Base-by-base conservation (phyloP, 2,888 invertebrate genomes). In the Apamea anceps region DNA sequence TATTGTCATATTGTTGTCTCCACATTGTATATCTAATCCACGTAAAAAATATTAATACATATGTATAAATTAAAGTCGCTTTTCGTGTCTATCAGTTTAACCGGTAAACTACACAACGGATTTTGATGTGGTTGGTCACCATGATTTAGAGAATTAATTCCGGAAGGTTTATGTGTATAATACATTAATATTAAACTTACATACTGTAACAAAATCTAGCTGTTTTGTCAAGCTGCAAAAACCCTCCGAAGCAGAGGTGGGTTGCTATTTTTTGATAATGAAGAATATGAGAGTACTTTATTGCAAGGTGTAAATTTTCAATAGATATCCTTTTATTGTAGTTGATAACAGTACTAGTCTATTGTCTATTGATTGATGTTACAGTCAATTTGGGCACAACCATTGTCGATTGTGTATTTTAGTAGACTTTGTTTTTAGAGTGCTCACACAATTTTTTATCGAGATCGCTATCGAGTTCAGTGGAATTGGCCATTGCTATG, bases 401-500 rank as follows among this genome's bases (percentile, higher is more conserved):
- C n/a, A 80, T 66, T 73, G 48, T 8, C 66, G 48, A 42, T 57
- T 28, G 63, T 28, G 25, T 72, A 48, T 45, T 79, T 79, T 25
- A 72, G 15, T 13, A 12, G 57, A 37, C 37, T 80, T 72, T 80
- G 32, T 51, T 60, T 72, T 75, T n/a, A 60, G 18, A 81, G 60
- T 42, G 73, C 80, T 68, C 28, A 28, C 48, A 66, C 25, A 7
- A 21, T 54, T 48, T 68, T 63, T 70, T 68, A 68, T 68, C 54
- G 54, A 21, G 54, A 12, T 57, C n/a, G 37, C 18, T 68, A 68
- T 68, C 65, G 57, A 62, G 42, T 62, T 75, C 54, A 80, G 57
- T 32, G 37, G 51, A 66, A 80, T 81, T 80, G 75, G 67, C 62
- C 54, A 68, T 75, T 45, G 45, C 32, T 75, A 73, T 60, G 66